These are phyloP conservation scores for Dissostichus mawsoni DNA, from an alignment of 2,113 vertebrate genomes.

Conservation along the genomic window DNA sequence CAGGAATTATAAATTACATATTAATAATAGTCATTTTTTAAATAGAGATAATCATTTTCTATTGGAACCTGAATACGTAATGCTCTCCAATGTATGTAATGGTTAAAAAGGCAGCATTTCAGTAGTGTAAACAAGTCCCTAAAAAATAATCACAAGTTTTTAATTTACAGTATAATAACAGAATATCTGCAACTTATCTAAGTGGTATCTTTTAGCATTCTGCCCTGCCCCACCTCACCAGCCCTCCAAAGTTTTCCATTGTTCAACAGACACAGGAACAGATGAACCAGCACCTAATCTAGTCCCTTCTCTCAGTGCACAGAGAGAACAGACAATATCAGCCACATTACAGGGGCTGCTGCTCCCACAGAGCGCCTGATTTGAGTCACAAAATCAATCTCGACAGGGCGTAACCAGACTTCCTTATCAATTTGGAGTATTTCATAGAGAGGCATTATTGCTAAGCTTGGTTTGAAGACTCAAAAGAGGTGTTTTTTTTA, in stretches of 20 bases:
- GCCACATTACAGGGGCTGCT: constrained; percentile 60
- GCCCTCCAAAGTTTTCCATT: constrained; percentile 73
- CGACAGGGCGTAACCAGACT: constrained; percentile 72
- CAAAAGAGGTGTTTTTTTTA: not conserved
- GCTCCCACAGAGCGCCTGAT: constrained; percentile 44
- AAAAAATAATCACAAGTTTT: not conserved
- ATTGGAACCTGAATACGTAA: not conserved
- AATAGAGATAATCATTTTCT: not conserved
- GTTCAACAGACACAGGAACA: constrained; percentile 78
- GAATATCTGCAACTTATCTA: not conserved
- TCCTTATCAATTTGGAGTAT: constrained; percentile 55
- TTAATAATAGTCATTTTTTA: not conserved
- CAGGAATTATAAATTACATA: not conserved
- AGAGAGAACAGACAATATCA: constrained; percentile 82
- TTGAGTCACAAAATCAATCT: constrained; percentile 60
- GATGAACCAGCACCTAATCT: constrained; percentile 81
- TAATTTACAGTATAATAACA: not conserved
- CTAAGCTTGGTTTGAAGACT: not conserved
- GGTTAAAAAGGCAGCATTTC: not conserved
- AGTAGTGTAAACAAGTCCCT: not conserved
- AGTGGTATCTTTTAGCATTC: constrained; percentile 30
- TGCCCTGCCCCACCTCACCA: constrained; percentile 41
- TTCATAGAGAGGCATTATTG: constrained; percentile 26
- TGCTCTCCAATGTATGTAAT: not conserved
- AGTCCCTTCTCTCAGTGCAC: constrained; percentile 77